Percentiles rank a stretch among this genome's conserved stretches.
Conservation (phyloP, 2,113 vertebrate species). For the Agapornis roseicollis region DNA sequence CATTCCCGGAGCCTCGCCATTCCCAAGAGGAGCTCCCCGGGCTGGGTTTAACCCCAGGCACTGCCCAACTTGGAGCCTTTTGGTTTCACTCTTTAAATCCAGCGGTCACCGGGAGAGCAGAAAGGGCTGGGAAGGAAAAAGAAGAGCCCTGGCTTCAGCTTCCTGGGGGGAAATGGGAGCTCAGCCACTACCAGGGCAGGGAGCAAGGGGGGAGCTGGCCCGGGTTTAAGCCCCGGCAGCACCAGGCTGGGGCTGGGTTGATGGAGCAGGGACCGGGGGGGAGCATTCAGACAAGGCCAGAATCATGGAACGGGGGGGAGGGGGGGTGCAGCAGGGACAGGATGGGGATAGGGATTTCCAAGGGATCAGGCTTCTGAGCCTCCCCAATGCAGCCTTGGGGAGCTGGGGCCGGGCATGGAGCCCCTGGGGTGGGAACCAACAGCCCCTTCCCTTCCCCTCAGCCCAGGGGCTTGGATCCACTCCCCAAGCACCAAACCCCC, state of each 20-base stretch:
- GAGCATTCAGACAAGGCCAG: too few species aligned
- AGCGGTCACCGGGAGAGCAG: constrained; percentile 60
- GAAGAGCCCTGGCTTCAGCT: constrained; percentile 69
- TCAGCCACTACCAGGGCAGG: not conserved
- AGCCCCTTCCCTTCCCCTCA: not conserved
- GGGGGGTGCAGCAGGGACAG: too few species aligned
- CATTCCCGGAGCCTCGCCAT: too few species aligned
- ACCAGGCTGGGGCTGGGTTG: too few species aligned
- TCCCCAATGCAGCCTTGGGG: not conserved
- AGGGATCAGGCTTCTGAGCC: not conserved
- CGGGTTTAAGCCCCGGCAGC: too few species aligned
- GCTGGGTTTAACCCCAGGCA: not conserved
- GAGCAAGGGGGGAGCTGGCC: not conserved
- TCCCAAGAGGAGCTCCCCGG: not conserved
- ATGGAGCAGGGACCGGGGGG: not conserved
- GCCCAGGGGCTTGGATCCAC: not conserved
- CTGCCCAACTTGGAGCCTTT: constrained; percentile 24
- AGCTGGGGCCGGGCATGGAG: not conserved
- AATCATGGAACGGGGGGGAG: too few species aligned
- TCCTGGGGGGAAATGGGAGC: constrained; percentile 8
- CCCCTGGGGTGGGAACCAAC: not conserved
- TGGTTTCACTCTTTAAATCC: constrained; percentile 76
- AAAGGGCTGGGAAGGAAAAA: not conserved
- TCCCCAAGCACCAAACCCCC: not conserved
- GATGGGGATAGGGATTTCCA: not conserved